Base-by-base conservation (phyloP, 2,888 invertebrate species). In the Pristionchus entomophagus region DNA sequence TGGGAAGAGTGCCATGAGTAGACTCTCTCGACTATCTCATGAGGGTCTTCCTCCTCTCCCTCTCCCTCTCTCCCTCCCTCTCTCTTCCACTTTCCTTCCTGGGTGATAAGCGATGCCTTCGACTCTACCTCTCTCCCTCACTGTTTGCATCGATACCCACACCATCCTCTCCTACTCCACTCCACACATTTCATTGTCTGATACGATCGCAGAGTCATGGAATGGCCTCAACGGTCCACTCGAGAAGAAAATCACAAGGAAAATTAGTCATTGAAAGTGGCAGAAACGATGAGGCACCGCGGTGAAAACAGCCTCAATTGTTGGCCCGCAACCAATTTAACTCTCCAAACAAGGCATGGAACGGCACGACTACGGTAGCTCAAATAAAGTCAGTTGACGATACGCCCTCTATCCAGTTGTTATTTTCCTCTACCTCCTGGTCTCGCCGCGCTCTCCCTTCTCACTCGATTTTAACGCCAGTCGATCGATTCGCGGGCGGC, bases 41-140 rank as follows among this genome's bases (percentile, higher is more conserved):
- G 62, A 45, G 65, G 49, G 83, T 84, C 83, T 62, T 65, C 62
- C 10, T n/a, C 19, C 49, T 38, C 82, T 29, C 59, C 59, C 59
- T 22, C 29, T 29, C 45, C 19, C 65, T 65, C 65, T 26, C 49
- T 65, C 32, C 45, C 49, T 51, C 51, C 32, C 32, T 51, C 32
- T 22, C 12, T 19, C 14, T 14, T 29, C 53, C 51, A 19, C 35
- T 41, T 22, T 29, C 41, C n/a, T 38, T 41, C 65, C n/a, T 45
- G 65, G 65, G 45, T 65, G 83, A 84, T 84, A 84, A 84, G 83
- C 56, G 56, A 41, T 78, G 78, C 78, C 78, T 78, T 73, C 73
- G n/a, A 14, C 45, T n/a, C n/a, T n/a, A n/a, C n/a, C 73, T n/a
- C 77, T 41, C 45, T 49, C 41, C 22, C 38, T 51, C 35, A 84